Evolutionary conservation across 2,888 invertebrate species (phyloP).

Genomic region (Palloptera scutellata): DNA sequence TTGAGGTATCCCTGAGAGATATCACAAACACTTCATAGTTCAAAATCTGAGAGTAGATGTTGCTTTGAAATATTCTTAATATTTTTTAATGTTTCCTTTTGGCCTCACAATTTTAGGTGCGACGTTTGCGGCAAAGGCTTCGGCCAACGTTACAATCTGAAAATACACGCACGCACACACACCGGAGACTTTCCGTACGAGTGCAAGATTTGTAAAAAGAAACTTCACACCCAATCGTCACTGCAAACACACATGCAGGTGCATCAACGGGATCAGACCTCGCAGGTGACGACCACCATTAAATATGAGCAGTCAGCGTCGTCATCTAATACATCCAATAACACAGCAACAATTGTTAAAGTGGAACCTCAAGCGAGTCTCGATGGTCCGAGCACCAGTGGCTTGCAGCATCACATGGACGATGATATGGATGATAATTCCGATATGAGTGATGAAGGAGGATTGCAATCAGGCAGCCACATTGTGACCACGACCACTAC

Average conservation of each 20-base stretch:
- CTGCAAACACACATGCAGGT: slow-evolving; percentile 63
- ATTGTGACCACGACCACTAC: slow-evolving; percentile 47
- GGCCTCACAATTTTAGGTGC: slow-evolving; percentile 49
- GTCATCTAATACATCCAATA: slow-evolving; percentile 38
- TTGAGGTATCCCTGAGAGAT: no score
- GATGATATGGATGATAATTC: slow-evolving; percentile 48
- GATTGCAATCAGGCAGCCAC: slow-evolving; percentile 42
- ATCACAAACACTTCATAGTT: no score
- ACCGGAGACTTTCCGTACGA: slow-evolving; percentile 63
- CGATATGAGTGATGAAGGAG: slow-evolving; percentile 52
- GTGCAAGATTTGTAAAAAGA: slow-evolving; percentile 62
- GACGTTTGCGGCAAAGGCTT: slow-evolving; percentile 64
- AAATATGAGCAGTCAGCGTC: slow-evolving; percentile 42
- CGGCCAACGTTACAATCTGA: slow-evolving; percentile 63
- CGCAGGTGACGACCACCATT: slow-evolving; percentile 48
- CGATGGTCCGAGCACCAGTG: slow-evolving; percentile 39
- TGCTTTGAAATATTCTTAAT: neutral
- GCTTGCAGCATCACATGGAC: slow-evolving; percentile 36
- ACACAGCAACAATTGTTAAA: slow-evolving; percentile 47
- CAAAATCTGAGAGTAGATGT: no score
- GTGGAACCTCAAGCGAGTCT: slow-evolving; percentile 42
- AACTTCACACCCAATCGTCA: slow-evolving; percentile 62
- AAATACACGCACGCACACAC: slow-evolving; percentile 63
- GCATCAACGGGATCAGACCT: slow-evolving; percentile 59
- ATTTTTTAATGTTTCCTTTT: slow-evolving; percentile 1